phyloP scores from a whole-genome alignment of 2,888 invertebrate species.

The Anthophora plumipes region DNA sequence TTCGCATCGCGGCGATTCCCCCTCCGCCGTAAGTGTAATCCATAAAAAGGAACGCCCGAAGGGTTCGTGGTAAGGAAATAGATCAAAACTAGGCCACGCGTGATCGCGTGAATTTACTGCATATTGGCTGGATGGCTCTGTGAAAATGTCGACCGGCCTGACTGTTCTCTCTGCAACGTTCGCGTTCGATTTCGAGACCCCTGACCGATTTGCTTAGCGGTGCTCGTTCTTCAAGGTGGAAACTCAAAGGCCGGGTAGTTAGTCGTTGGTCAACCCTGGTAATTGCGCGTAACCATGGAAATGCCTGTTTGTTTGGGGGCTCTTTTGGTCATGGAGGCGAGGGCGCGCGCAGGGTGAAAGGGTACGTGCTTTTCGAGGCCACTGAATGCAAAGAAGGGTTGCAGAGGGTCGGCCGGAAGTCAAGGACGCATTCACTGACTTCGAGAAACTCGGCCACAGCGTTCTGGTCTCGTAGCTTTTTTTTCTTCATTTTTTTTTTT shows the following conservation, averaged over 20 bases:
- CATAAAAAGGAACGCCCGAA: slow-evolving; percentile 65
- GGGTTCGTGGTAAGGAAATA: slow-evolving; percentile 62
- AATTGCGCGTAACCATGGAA: slow-evolving; percentile 82
- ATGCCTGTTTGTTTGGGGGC: slow-evolving; percentile 80
- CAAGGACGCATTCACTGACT: slow-evolving; percentile 77
- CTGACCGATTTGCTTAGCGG: slow-evolving; percentile 71
- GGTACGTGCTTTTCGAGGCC: slow-evolving; percentile 73
- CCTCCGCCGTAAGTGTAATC: slow-evolving; percentile 67
- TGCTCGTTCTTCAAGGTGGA: slow-evolving; percentile 75
- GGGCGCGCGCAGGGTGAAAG: slow-evolving; percentile 68
- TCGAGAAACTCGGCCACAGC: slow-evolving; percentile 71
- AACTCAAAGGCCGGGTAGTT: slow-evolving; percentile 76
- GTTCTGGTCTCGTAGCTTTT: slow-evolving; percentile 2
- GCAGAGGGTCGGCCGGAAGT: slow-evolving; percentile 78
- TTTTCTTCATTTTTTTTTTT: slow-evolving; percentile 19
- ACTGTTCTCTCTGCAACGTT: slow-evolving; percentile 34
- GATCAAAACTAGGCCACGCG: slow-evolving; percentile 69
- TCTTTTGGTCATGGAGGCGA: slow-evolving; percentile 68
- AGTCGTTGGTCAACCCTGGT: slow-evolving; percentile 77
- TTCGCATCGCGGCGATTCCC: slow-evolving; percentile 11
- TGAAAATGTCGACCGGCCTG: too few relatives aligned
- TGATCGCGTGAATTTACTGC: slow-evolving; percentile 77
- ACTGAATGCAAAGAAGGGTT: slow-evolving; percentile 80
- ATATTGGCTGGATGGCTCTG: slow-evolving; percentile 64
- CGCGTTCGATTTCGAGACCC: slow-evolving; percentile 68